phyloP scores from a whole-genome alignment of 2,113 vertebrate genomes.

The Ammodytes marinus region DNA sequence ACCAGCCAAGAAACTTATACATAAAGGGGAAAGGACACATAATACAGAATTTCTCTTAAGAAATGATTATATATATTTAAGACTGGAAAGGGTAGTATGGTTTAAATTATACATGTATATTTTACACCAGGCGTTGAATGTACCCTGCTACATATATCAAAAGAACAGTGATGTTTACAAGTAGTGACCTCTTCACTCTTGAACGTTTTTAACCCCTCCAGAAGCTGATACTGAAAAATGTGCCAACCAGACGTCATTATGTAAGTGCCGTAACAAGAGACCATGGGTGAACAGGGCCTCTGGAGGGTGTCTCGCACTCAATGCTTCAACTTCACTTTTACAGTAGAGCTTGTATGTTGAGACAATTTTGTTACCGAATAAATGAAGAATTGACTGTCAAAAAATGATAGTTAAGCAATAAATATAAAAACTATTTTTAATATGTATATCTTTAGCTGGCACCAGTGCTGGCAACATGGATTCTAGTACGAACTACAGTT shows the following conservation, averaged over 20 bases:
- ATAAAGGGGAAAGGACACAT: not conserved
- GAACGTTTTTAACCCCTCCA: not conserved
- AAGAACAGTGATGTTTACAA: no score
- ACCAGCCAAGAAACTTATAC: not conserved
- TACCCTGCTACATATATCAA: no score
- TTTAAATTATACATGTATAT: not conserved
- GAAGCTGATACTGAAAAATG: rapidly evolving
- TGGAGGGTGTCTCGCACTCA: not conserved
- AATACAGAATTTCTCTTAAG: not conserved
- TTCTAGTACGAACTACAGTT: not conserved
- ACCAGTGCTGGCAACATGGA: not conserved
- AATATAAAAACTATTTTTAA: not conserved
- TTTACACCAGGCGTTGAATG: not conserved
- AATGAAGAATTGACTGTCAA: not conserved
- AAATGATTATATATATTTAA: not conserved
- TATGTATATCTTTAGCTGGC: not conserved
- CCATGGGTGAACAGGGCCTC: no score
- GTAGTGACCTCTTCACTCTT: no score
- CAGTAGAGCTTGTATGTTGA: not conserved
- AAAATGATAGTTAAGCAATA: not conserved
- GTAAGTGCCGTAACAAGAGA: not conserved
- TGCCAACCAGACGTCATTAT: not conserved
- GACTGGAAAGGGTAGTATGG: not conserved
- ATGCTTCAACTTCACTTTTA: not conserved
- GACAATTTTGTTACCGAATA: not conserved